Percentiles rank a stretch among this genome's conserved stretches.
Evolutionary conservation across 2,113 vertebrate species (phyloP).

Genomic region (Paracanthobrama guichenoti): DNA sequence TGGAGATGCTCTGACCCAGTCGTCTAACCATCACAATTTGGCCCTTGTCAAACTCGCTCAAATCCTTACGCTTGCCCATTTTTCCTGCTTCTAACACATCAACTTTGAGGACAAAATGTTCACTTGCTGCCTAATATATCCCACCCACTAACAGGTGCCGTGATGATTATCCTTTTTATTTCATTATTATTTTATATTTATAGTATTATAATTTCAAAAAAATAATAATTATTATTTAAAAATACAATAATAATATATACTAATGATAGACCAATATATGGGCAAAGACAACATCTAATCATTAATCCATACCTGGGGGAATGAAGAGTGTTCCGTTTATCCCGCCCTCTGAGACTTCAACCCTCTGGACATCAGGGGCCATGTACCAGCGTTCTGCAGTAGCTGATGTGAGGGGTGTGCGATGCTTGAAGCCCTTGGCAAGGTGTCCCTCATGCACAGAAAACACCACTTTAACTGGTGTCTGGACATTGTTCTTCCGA

Average conservation of each 20-base stretch:
- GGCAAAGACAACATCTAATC: background rate
- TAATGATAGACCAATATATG: background rate
- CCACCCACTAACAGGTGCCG: too few relatives aligned
- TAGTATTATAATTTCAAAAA: background rate
- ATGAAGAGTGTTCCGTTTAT: conserved; percentile 71
- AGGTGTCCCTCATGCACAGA: conserved; percentile 68
- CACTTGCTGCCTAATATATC: too few relatives aligned
- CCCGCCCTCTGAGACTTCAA: conserved; percentile 59
- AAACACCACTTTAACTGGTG: conserved; percentile 65
- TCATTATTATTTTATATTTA: background rate
- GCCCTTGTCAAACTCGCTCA: too few relatives aligned
- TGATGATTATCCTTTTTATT: background rate
- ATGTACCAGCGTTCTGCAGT: conserved; percentile 73
- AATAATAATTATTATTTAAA: too few relatives aligned
- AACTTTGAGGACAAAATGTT: too few relatives aligned
- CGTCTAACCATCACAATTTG: too few relatives aligned
- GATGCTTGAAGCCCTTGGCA: conserved; percentile 61
- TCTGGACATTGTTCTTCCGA: conserved; percentile 66
- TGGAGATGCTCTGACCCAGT: too few relatives aligned
- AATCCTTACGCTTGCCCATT: too few relatives aligned
- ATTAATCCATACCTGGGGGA: conserved; percentile 67
- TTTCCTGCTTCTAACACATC: too few relatives aligned
- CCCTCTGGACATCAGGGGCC: conserved; percentile 67
- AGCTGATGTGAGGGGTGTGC: conserved; percentile 55
- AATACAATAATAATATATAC: background rate